Base-by-base conservation (phyloP, 92 coral and sea anemone genomes). In the Pocillopora grandis region DNA sequence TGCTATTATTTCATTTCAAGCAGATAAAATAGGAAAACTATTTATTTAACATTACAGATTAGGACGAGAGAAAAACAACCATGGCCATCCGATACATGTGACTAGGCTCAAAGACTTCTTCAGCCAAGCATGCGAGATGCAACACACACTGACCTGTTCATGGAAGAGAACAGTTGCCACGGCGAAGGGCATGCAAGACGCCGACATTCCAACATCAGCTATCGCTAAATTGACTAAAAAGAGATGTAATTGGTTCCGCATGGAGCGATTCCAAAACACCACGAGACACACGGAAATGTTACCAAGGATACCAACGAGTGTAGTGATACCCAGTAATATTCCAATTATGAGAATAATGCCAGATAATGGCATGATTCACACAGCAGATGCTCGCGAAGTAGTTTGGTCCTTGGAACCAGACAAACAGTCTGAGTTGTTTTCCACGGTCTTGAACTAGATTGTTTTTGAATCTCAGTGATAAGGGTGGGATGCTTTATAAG, bases 121-220 rank as follows among this genome's bases (percentile, higher is more conserved):
- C 52, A 42, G 1, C 52, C 52, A 42, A 42, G 52, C 52, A 42
- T 42, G 52, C 52, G 8, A 42, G 52, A 42, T 42, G 8, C 52
- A 42, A 42, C 52, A 42, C 4, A 42, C 52, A 42, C 52, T 42
- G 52, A 90, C 98, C 93, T 94, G 71, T 72, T 87, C 78, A 58
- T 90, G 95, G 66, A 96, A 93, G 18, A 96, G 84, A 16, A 96
- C 98, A 3, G 95, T 92, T 12, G 98, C 95, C 2, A 96, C 94
- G 10, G 98, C 98, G 82, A 96, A 96, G 5, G 98, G 98, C 92
- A 96, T 94, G 78, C 98, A 92, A 1, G 98, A 96, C 31, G 98
- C 98, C 55, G 98, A 94, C 95, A 96, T 94, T 2, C 98, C 98
- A 73, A 96, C 92, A 89, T 96, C 98, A 52, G 98, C 91, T 14